phyloP scores from a whole-genome alignment of 2,797 vertebrate species.

The Sebastes paucispinis region DNA sequence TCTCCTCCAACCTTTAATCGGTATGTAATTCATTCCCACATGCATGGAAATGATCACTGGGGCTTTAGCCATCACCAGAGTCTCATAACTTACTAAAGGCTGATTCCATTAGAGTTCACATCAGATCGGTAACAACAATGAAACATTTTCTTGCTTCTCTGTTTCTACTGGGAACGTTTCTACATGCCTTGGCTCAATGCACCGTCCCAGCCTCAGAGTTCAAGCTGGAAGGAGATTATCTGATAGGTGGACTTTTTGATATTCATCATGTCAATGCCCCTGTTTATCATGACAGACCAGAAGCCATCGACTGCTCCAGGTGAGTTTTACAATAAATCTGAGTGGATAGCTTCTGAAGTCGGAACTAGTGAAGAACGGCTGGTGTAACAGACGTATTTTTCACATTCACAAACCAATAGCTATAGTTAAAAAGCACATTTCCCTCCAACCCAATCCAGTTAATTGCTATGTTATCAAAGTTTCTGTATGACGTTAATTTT shows the following conservation, averaged over 20 bases:
- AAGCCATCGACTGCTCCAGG: slow-evolving; percentile 65
- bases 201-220: slow-evolving; percentile 61
- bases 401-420: not conserved
- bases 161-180: slow-evolving; percentile 28
- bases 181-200: not conserved
- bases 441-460: not conserved
- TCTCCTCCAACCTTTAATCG: not conserved
- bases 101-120: not conserved
- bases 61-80: too few relatives aligned
- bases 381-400: not conserved
- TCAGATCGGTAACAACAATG: slow-evolving; percentile 18
- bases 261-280: slow-evolving; percentile 51
- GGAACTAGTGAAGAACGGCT: not conserved
- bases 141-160: slow-evolving; percentile 12
- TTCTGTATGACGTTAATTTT: not conserved
- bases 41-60: too few relatives aligned
- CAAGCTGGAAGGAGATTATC: slow-evolving; percentile 72
- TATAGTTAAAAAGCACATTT: not conserved
- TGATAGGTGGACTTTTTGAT: slow-evolving; percentile 78
- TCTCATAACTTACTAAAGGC: too few relatives aligned
- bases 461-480: not conserved
- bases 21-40: not conserved
- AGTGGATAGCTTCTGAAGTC: not conserved
- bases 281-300: slow-evolving; percentile 30
- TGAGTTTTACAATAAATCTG: slow-evolving; percentile 47